Evolutionary conservation across 2,113 vertebrate species (phyloP), one percentile per base, ranked within the genome.

Genomic region (Epinephelus lanceolatus): DNA sequence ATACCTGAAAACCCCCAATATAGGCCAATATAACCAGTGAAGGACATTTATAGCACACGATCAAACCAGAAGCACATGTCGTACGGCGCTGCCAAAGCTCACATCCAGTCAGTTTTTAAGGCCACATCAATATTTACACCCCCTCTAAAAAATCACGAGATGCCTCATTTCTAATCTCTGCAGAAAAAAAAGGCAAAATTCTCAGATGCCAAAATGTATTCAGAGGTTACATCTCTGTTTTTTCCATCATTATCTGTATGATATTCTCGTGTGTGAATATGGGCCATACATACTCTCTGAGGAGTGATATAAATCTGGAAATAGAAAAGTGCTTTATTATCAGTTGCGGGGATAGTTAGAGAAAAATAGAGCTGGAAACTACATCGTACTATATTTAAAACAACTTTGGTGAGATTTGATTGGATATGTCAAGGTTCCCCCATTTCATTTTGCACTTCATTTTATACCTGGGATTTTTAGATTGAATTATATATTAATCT

Each of bases 401-500:
- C 42, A 25, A 27, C 27, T 60, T 37, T 49, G 6, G 12, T 56
- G 56, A 62, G 12, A 71, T 60, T 15, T 47, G 19, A 37, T 52
- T 45, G 25, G 13, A 37, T 59, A 2, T 57, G 18, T 53, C 7
- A 15, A 69, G 37, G 53, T 59, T 66, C 47, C 14, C 61, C 33
- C 6, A 11, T 76, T 87, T 85, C 53, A 83, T n/a, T 75, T 68
- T 30, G 63, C 42, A 47, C n/a, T 71, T 79, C 17, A 56, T 72
- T 61, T 61, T 49, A 60, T 23, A 60, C 23, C 18, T 80, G 51
- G 49, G 21, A 66, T 37, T 80, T 87, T 86, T 25, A 83, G 15
- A 89, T 71, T 66, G 19, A 80, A 73, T 76, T 69, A 71, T 11
- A 65, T 69, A 69, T 76, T 62, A 45, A 66, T 88, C 65, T 62